These are phyloP conservation scores for Sinohyriopsis cumingii DNA, from an alignment of 2,888 invertebrate genomes.

Conservation along the genomic window DNA sequence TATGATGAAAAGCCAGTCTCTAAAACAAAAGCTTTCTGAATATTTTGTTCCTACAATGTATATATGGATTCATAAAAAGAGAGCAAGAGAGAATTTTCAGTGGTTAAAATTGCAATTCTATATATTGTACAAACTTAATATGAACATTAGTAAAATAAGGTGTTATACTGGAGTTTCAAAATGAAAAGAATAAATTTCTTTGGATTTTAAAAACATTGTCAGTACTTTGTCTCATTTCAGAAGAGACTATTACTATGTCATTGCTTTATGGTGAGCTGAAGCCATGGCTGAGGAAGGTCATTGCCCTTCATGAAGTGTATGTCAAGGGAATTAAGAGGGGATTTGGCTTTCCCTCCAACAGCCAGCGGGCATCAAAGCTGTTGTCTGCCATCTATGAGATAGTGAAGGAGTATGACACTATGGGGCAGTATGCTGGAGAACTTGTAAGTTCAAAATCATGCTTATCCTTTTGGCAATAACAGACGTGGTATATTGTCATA, in stretches of 20 bases:
- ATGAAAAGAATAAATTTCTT: neutral
- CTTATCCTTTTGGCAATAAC: neutral
- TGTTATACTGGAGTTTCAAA: too few species aligned
- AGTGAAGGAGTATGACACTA: slow-evolving; percentile 50
- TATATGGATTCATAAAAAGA: too few species aligned
- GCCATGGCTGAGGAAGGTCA: slow-evolving; percentile 47
- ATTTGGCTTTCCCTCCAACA: slow-evolving; percentile 12
- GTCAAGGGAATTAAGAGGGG: slow-evolving; percentile 40
- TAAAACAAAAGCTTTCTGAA: too few species aligned
- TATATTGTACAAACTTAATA: too few species aligned
- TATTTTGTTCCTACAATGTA: too few species aligned
- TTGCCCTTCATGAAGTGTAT: slow-evolving; percentile 39
- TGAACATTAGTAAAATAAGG: too few species aligned
- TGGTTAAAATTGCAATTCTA: too few species aligned
- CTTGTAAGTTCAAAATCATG: slow-evolving; percentile 19
- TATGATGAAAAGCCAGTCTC: too few species aligned
- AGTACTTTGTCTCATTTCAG: slow-evolving; percentile 33
- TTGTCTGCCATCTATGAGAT: slow-evolving; percentile 56
- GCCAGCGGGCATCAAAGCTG: slow-evolving; percentile 52
- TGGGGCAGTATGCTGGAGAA: slow-evolving; percentile 26
- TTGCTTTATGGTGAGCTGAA: slow-evolving; percentile 36
- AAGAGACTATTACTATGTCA: slow-evolving; percentile 47
- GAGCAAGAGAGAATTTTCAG: too few species aligned
- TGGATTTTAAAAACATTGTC: neutral
- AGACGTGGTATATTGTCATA: neutral